Conservation (phyloP, 2,113 vertebrate genomes). For the Pterocles gutturalis region DNA sequence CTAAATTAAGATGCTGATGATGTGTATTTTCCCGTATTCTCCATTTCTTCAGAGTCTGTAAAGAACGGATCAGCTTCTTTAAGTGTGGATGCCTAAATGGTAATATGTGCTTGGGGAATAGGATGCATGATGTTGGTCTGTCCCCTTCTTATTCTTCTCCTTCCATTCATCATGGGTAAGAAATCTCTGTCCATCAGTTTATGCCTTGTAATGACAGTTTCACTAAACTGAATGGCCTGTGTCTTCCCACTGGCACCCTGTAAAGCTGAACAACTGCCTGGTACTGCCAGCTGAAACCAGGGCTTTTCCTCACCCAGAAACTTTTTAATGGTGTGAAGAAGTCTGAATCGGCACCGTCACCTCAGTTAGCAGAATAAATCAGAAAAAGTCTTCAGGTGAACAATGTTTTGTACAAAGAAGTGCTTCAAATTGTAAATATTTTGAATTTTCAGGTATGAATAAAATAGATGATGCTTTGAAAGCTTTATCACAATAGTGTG, state of each 20-base stretch:
- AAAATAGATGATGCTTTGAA: not conserved
- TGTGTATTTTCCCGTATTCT: not conserved
- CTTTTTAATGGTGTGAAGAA: not conserved
- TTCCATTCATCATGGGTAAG: not conserved
- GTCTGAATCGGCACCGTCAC: not conserved
- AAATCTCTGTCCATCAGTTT: not conserved
- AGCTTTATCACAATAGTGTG: not conserved
- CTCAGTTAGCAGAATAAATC: not conserved
- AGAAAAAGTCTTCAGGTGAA: not conserved
- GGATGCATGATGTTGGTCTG: accelerated
- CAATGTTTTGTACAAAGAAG: not conserved
- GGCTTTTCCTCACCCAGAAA: not conserved
- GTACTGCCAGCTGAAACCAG: not conserved
- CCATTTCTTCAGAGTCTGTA: not conserved
- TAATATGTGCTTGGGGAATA: not conserved
- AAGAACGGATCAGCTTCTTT: not conserved
- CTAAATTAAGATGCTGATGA: not conserved
- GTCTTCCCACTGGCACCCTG: not conserved
- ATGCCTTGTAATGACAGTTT: not conserved
- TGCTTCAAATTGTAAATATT: not conserved
- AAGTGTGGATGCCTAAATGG: not conserved
- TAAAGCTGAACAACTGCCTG: not conserved
- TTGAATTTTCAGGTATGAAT: not conserved
- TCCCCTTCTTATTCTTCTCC: not conserved
- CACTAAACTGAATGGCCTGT: not conserved